These are phyloP conservation scores for Megalops cyprinoides DNA, from an alignment of 2,797 vertebrate species.

Conservation along the genomic window DNA sequence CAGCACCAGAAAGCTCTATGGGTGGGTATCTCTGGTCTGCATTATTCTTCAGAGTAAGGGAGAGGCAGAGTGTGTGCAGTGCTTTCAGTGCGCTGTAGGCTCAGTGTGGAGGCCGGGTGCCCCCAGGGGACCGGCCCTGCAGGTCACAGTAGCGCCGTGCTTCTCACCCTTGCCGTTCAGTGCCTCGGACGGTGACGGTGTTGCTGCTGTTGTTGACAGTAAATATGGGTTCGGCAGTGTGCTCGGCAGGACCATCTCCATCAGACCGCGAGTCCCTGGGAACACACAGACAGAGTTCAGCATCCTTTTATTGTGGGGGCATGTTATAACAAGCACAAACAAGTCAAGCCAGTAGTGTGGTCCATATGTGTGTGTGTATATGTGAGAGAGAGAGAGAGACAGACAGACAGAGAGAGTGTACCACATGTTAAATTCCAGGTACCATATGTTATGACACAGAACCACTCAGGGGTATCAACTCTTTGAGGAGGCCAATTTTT, in stretches of 20 bases:
- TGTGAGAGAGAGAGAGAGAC: too few species aligned
- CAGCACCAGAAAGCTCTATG: too few species aligned
- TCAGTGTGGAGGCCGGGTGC: too few species aligned
- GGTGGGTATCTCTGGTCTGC: too few species aligned
- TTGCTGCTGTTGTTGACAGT: constrained; percentile 82
- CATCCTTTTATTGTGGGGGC: neutral
- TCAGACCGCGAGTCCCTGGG: constrained; percentile 90
- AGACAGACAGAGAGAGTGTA: too few species aligned
- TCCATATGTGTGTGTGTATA: too few species aligned
- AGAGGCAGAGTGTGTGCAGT: neutral
- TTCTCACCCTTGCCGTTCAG: constrained; percentile 81
- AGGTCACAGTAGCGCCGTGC: neutral
- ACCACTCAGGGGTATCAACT: neutral
- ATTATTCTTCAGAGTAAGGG: too few species aligned
- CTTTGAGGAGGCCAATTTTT: neutral
- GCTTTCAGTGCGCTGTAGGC: neutral
- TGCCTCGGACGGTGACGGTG: constrained; percentile 79
- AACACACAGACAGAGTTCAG: constrained; percentile 36
- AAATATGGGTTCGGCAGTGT: constrained; percentile 87
- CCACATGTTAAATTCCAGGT: too few species aligned
- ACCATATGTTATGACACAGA: too few species aligned
- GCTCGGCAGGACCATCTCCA: constrained; percentile 88
- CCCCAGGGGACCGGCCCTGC: neutral
- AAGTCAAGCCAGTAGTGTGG: neutral
- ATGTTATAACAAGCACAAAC: neutral